phyloP scores from a whole-genome alignment of 2,113 vertebrate genomes.

The Toxostoma redivivum region DNA sequence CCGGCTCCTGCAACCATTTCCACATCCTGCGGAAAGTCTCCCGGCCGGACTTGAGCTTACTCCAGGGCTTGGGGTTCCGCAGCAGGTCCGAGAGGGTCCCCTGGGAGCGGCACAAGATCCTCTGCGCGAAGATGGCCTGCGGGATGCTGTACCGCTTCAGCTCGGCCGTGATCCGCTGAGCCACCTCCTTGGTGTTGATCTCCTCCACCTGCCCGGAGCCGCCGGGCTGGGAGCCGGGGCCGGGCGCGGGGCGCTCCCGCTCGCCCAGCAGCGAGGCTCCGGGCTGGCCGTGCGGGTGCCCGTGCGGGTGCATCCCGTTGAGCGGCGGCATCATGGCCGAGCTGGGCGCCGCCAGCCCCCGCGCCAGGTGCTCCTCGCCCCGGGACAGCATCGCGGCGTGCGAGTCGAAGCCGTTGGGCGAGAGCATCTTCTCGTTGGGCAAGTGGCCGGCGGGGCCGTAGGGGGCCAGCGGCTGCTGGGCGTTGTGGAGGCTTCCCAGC shows the following conservation, averaged over 20 bases:
- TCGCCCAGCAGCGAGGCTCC: constrained; percentile 84
- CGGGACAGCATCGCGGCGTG: constrained; percentile 92
- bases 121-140: constrained; percentile 97
- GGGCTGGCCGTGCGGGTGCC: constrained; percentile 84
- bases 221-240: constrained; percentile 77
- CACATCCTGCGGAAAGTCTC: constrained; percentile 99
- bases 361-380: constrained; percentile 87
- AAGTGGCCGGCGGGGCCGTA: constrained; percentile 89
- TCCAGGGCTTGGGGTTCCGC: constrained; percentile 98
- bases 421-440: constrained; percentile 92
- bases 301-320: constrained; percentile 86
- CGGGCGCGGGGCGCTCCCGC: constrained; percentile 73
- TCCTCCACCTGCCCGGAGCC: constrained; percentile 90
- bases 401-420: constrained; percentile 89
- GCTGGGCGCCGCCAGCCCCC: constrained; percentile 85
- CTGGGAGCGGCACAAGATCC: constrained; percentile 97
- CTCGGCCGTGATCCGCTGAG: constrained; percentile 95
- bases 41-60: constrained; percentile 97
- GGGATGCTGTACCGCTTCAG: constrained; percentile 99
- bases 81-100: constrained; percentile 97
- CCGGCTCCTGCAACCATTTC: constrained; percentile 98
- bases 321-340: constrained; percentile 85
- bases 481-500: constrained; percentile 88
- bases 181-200: constrained; percentile 98
- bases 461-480: constrained; percentile 84